Conservation (phyloP, 2,797 vertebrate genomes). For the Sciurus vulgaris region DNA sequence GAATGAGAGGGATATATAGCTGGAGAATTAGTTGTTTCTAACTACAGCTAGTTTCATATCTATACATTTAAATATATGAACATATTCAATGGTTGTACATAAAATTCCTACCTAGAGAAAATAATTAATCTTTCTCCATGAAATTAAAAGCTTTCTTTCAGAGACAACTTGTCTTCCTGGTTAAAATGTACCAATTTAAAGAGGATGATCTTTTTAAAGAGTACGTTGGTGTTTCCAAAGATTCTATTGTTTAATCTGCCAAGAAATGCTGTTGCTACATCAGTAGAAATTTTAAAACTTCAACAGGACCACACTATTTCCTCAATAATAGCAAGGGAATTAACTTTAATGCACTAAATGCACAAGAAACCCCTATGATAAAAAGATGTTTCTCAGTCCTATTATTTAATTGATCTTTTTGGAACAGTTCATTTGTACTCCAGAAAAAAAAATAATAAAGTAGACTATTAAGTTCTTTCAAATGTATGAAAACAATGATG, state of each 20-base stretch:
- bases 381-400: constrained; percentile 83
- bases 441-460: constrained; percentile 81
- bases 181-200: constrained; percentile 72
- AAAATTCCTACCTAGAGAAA: constrained; percentile 63
- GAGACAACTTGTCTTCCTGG: constrained; percentile 51
- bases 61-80: constrained; percentile 39
- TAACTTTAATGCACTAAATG: constrained; percentile 80
- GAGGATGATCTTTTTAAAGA: constrained; percentile 55
- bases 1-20: background rate
- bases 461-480: constrained; percentile 85
- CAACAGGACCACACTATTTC: constrained; percentile 70
- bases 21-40: constrained; percentile 13
- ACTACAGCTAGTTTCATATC: background rate
- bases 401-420: constrained; percentile 86
- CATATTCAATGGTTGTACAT: background rate
- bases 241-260: constrained; percentile 73
- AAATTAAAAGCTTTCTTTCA: constrained; percentile 69
- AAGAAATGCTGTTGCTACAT: constrained; percentile 72
- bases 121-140: constrained; percentile 48
- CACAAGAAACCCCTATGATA: constrained; percentile 80
- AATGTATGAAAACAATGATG: constrained; percentile 86
- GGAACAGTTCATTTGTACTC: constrained; percentile 84
- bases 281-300: constrained; percentile 77
- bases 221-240: constrained; percentile 66
- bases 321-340: constrained; percentile 79